A percentile compares a stretch with the other conserved stretches of the same genome.
Conservation (phyloP, 1,140 invertebrate species). For the Drosophila leontia region DNA sequence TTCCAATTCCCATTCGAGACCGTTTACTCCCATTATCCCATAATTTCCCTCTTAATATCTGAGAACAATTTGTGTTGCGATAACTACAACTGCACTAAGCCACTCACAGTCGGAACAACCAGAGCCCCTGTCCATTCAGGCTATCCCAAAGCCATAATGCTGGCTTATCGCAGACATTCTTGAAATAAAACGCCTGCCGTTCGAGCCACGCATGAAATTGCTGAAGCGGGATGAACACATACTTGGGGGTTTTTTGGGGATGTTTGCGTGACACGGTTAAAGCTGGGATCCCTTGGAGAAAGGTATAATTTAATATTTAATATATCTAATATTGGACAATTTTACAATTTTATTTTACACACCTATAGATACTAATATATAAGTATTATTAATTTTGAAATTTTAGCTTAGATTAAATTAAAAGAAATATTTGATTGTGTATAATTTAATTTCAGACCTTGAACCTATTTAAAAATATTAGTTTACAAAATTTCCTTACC, state of each 20-base stretch:
- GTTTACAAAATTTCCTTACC: not conserved
- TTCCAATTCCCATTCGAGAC: conserved; percentile 31
- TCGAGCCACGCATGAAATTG: conserved; percentile 58
- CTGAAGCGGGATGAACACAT: conserved; percentile 29
- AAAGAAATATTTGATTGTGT: too few species aligned
- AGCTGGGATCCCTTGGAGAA: not conserved
- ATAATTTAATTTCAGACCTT: not conserved
- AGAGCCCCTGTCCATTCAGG: conserved; percentile 13
- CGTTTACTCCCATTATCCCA: conserved; percentile 29
- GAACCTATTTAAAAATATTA: not conserved
- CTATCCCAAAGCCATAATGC: conserved; percentile 54
- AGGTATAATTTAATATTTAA: not conserved
- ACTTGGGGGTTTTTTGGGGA: conserved; percentile 3
- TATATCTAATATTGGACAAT: too few species aligned
- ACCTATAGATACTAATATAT: too few species aligned
- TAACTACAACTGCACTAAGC: conserved; percentile 37
- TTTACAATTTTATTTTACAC: too few species aligned
- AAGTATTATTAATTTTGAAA: too few species aligned
- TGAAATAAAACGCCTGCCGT: conserved; percentile 53
- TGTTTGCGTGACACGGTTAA: conserved; percentile 32
- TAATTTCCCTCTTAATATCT: conserved; percentile 34
- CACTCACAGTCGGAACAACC: conserved; percentile 12
- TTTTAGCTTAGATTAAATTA: too few species aligned
- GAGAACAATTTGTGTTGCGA: conserved; percentile 35
- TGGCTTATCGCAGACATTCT: conserved; percentile 65